These are phyloP conservation scores for Caiman crocodilus DNA, from an alignment of 2,797 vertebrate species.

Conservation along the genomic window DNA sequence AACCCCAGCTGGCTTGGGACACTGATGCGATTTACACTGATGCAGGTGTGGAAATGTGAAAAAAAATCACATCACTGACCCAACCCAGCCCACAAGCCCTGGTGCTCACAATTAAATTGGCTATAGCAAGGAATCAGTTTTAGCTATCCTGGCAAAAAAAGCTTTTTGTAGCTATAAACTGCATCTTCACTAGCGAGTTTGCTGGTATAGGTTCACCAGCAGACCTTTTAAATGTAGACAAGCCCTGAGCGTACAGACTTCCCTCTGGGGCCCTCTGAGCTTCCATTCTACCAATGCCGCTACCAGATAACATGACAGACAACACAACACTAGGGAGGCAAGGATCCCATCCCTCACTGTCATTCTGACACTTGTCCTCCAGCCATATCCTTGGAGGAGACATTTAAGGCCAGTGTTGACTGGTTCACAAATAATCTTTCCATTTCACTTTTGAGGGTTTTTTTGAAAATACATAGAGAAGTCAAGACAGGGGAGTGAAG, in stretches of 20 bases:
- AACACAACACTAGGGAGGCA: not conserved
- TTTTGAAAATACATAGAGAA: not conserved
- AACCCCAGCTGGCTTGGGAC: not conserved
- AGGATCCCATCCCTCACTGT: not conserved
- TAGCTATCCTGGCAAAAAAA: too few relatives aligned
- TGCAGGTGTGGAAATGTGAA: too few relatives aligned
- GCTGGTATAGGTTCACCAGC: not conserved
- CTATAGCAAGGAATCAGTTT: too few relatives aligned
- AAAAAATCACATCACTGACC: not conserved
- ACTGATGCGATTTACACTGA: not conserved
- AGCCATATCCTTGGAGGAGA: not conserved
- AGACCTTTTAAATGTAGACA: not conserved
- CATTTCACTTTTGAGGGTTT: not conserved
- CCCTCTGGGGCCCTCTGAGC: too few relatives aligned
- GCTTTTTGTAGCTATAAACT: not conserved
- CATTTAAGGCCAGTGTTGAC: not conserved
- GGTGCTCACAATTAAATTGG: not conserved
- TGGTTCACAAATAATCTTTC: not conserved
- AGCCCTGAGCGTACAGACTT: not conserved
- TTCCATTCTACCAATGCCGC: not conserved
- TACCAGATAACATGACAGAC: not conserved
- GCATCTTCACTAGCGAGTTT: not conserved
- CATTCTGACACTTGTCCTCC: not conserved
- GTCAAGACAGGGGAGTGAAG: not conserved
- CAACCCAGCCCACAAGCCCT: not conserved